Evolutionary conservation across 64 coral and sea anemone species (phyloP).

Genomic region (Anthopleura sola): DNA sequence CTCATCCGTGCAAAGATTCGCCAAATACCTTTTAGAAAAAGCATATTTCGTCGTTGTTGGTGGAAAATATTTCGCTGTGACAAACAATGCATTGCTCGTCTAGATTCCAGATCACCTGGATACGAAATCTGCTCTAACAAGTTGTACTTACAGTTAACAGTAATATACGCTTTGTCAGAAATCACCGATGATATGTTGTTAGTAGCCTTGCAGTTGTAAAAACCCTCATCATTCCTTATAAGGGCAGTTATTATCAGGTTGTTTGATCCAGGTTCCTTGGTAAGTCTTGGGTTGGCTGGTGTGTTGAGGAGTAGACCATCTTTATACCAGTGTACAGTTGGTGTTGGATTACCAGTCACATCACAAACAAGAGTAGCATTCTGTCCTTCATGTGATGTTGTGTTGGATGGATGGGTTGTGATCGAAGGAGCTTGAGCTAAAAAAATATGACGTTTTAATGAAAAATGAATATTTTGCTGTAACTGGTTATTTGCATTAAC

Average conservation of each 20-base stretch:
- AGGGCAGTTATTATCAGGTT: background rate
- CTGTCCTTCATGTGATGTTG: background rate
- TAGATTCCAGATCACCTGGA: too few relatives aligned
- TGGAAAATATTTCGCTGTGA: too few relatives aligned
- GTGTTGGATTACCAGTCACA: background rate
- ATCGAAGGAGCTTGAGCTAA: background rate
- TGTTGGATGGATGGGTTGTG: background rate
- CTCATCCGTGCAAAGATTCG: too few relatives aligned
- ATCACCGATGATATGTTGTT: background rate
- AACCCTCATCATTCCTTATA: background rate
- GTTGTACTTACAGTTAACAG: constrained; percentile 24
- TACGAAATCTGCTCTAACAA: too few relatives aligned
- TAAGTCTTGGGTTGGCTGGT: background rate
- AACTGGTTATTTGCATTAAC: too few relatives aligned
- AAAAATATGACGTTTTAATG: background rate
- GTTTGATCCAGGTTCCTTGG: background rate
- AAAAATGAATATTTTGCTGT: too few relatives aligned
- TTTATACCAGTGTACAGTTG: constrained; percentile 6
- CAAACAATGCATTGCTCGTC: too few relatives aligned
- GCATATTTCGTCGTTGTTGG: too few relatives aligned
- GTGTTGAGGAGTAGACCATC: background rate
- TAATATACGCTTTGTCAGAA: background rate
- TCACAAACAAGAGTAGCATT: background rate
- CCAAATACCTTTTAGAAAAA: too few relatives aligned
- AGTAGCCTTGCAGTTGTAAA: background rate